Evolutionary conservation across 2,113 vertebrate species (phyloP).

Genomic region (Myiozetetes cayanensis): DNA sequence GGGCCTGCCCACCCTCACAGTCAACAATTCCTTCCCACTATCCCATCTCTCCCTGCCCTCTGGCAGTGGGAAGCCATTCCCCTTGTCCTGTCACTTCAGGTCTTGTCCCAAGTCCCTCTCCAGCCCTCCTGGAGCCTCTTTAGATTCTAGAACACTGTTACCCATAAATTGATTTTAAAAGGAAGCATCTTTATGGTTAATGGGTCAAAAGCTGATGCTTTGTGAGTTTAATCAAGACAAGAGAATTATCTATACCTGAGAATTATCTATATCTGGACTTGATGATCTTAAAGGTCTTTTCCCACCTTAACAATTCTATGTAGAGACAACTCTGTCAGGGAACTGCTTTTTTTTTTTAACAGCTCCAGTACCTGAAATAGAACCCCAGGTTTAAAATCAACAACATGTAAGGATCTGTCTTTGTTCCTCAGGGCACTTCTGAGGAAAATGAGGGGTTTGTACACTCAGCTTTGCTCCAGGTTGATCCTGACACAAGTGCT

Average conservation of each 20-base stretch:
- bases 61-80: background rate
- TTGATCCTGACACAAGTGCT: background rate
- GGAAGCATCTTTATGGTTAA: background rate
- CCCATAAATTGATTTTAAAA: background rate
- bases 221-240: background rate
- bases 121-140: background rate
- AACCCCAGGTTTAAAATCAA: background rate
- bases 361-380: background rate
- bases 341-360: background rate
- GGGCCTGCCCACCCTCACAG: background rate
- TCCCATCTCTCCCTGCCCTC: background rate
- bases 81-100: background rate
- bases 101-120: background rate
- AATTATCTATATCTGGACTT: background rate
- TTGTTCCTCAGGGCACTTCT: background rate
- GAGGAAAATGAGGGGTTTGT: background rate
- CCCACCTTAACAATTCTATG: background rate
- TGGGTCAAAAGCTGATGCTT: background rate
- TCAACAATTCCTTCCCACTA: rapidly evolving
- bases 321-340: background rate
- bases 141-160: background rate
- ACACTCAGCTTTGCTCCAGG: background rate
- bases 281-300: background rate
- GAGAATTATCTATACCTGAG: background rate
- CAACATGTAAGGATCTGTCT: rapidly evolving